These are phyloP conservation scores for Nymphalis io DNA, from an alignment of 1,140 invertebrate genomes.

Conservation along the genomic window DNA sequence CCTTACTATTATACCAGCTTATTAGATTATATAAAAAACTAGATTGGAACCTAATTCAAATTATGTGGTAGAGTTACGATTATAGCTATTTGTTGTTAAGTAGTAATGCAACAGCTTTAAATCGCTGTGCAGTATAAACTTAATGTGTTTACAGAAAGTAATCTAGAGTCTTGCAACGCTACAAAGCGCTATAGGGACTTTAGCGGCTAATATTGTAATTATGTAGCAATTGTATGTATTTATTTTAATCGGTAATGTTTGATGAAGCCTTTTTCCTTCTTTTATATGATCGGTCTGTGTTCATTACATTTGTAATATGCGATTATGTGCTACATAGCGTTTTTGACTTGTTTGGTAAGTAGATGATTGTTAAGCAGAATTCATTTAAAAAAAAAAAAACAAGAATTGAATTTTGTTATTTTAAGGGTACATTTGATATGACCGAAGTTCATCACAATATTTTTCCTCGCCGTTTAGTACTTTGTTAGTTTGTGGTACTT, in stretches of 20 bases:
- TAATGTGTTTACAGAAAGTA: constrained; percentile 5
- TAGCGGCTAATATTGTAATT: background rate
- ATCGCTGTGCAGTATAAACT: background rate
- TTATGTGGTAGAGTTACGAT: background rate
- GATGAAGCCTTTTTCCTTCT: background rate
- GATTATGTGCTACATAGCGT: too few relatives aligned
- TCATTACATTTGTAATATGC: too few relatives aligned
- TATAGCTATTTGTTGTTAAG: background rate
- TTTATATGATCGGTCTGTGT: background rate
- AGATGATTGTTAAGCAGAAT: background rate
- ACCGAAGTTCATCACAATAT: too few relatives aligned
- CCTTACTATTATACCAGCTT: too few relatives aligned
- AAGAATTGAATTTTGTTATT: background rate
- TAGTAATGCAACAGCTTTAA: background rate
- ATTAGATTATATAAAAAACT: too few relatives aligned
- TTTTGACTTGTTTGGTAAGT: too few relatives aligned
- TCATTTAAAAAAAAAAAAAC: background rate
- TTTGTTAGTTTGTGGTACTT: too few relatives aligned
- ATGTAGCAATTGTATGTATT: background rate
- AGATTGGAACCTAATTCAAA: too few relatives aligned
- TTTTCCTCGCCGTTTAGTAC: too few relatives aligned
- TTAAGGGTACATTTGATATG: too few relatives aligned
- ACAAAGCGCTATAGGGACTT: background rate
- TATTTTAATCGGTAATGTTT: background rate
- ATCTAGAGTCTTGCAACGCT: background rate